Percentiles rank a stretch among this genome's conserved stretches.
Evolutionary conservation across 2,888 invertebrate genomes (phyloP).

Genomic region (Macrophya alboannulata): DNA sequence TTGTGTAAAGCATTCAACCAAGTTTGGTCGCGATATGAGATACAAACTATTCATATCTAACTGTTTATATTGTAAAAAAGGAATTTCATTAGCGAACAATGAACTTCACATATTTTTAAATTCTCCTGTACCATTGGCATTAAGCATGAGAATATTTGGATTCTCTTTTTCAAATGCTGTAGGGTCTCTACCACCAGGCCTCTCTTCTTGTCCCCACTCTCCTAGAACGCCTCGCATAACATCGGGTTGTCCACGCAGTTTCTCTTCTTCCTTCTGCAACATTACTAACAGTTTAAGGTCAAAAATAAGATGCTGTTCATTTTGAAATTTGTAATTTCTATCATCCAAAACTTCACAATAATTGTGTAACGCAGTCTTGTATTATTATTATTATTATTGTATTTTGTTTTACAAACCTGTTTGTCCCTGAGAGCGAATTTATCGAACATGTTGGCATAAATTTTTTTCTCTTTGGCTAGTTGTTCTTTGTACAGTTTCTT

Average conservation of each 20-base stretch:
- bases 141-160: constrained; percentile 88
- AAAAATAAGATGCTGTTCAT: constrained; percentile 36
- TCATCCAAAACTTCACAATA: constrained; percentile 15
- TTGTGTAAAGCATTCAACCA: neutral
- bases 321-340: neutral
- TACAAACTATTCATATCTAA: neutral
- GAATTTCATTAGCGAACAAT: constrained; percentile 37
- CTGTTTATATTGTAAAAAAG: constrained; percentile 10
- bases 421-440: constrained; percentile 92
- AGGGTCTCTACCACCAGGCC: constrained; percentile 85
- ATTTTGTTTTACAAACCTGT: constrained; percentile 79
- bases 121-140: constrained; percentile 86
- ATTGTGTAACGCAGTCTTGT: neutral
- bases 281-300: constrained; percentile 74
- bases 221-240: constrained; percentile 88
- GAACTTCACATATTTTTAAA: constrained; percentile 87
- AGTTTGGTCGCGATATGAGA: constrained; percentile 12
- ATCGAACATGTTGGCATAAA: constrained; percentile 97
- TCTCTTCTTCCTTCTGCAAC: constrained; percentile 87
- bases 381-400: neutral
- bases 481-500: constrained; percentile 89
- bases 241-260: constrained; percentile 86
- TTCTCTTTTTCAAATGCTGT: constrained; percentile 91
- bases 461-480: constrained; percentile 90
- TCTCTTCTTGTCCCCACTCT: constrained; percentile 88